Evolutionary conservation across 2,113 vertebrate species (phyloP), one percentile per base, ranked within the genome.

Genomic region (Mus pahari): DNA sequence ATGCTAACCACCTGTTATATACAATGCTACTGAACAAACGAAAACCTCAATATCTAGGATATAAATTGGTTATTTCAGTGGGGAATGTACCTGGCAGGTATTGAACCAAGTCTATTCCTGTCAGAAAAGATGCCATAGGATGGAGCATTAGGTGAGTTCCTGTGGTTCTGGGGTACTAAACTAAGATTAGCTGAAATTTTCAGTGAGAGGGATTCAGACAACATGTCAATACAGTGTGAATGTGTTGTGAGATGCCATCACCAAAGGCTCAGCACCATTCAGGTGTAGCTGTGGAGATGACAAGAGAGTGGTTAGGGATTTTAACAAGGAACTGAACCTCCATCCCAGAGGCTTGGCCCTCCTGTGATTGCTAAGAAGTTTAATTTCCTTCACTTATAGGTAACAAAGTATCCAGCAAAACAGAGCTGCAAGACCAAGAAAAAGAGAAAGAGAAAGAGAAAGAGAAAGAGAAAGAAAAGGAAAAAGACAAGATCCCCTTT

Each of bases 401-500:
- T 82, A 77, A 33, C 92, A 98, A 96, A 95, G 45, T 0, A 48
- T 12, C 64, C n/a, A 94, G 68, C 88, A 97, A 97, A 94, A 36
- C 87, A 74, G 96, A 97, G 2, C 0, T 91, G 70, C 0, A 48
- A 62, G 97, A 96, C 39, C 92, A 96, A 95, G 97, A 97, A 45
- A 81, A 97, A 64, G 96, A 97, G 64, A 96, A 97, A 48, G 68
- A 70, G 17, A 78, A 97, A 50, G 96, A 97, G 66, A 96, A 97
- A 48, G 96, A 97, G n/a, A 81, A 97, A 64, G 96, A 97, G 64
- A 96, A 97, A 48, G 68, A 70, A 36, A 78, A 97, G 55, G 96
- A 97, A 71, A 96, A 97, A 48, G 96, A 97, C 62, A 97, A 81
- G 95, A 95, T 22, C 71, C 8, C 77, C 68, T 98, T 98, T 90